Evolutionary conservation across 1,140 invertebrate genomes (phyloP).

Genomic region (Cardiocondyla obscurior): DNA sequence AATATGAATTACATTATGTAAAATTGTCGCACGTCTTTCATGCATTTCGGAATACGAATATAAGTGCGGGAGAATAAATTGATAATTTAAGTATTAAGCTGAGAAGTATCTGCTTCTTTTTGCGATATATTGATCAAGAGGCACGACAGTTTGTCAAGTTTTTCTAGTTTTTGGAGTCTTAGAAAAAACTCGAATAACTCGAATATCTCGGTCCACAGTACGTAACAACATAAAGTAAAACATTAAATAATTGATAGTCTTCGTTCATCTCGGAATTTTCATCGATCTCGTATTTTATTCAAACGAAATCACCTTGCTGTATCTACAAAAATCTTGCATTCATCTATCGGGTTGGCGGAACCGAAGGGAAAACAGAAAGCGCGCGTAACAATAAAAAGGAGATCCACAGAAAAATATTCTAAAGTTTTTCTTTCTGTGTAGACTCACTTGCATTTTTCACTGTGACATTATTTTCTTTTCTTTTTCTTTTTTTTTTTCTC

Average conservation of each 20-base stretch:
- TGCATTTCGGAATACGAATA: not conserved
- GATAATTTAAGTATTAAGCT: not conserved
- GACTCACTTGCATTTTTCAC: constrained; percentile 23
- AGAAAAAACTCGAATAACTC: too few species aligned
- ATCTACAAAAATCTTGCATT: not conserved
- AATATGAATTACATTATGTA: not conserved
- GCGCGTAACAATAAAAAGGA: constrained; percentile 2
- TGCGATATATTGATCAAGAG: not conserved
- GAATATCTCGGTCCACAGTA: too few species aligned
- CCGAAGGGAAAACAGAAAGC: not conserved
- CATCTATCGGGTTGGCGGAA: not conserved
- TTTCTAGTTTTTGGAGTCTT: too few species aligned
- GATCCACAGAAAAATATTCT: constrained; percentile 36
- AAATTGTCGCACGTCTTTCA: not conserved
- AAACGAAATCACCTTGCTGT: constrained; percentile 13
- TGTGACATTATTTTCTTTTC: not conserved
- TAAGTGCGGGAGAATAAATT: not conserved
- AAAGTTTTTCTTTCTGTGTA: not conserved
- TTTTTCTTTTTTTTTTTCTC: not conserved
- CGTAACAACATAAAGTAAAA: not conserved
- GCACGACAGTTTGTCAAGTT: too few species aligned
- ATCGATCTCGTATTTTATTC: not conserved
- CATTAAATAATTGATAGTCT: not conserved
- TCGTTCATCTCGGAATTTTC: not conserved
- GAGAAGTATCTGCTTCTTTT: not conserved